Percentiles rank a stretch among this genome's conserved stretches.
phyloP scores from a whole-genome alignment of 30 jellyfish, hydroid and myxozoan species.

The Hydra vulgaris region DNA sequence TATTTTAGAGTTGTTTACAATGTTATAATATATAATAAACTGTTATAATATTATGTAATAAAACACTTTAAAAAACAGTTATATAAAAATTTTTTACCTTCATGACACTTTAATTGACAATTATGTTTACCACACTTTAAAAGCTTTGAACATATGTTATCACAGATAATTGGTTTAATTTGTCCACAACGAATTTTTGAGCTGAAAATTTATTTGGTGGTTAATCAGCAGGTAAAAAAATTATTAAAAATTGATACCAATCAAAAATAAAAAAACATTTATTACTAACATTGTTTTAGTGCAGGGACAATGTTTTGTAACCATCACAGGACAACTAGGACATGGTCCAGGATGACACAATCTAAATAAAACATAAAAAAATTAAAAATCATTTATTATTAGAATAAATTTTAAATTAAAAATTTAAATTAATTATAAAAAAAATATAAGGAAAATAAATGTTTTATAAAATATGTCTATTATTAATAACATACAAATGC shows the following conservation, averaged over 20 bases:
- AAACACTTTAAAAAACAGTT: neutral
- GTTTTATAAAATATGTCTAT: neutral
- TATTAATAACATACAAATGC: too few species aligned
- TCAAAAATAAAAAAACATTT: too few species aligned
- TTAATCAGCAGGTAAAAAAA: too few species aligned
- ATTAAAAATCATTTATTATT: neutral
- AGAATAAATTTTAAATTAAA: too few species aligned
- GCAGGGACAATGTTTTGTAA: slow-evolving; percentile 70
- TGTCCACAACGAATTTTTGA: slow-evolving; percentile 85
- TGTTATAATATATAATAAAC: too few species aligned
- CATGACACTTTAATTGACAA: slow-evolving; percentile 66
- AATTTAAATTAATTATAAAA: too few species aligned
- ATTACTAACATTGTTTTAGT: slow-evolving; percentile 70
- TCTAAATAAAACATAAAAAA: slow-evolving; percentile 29
- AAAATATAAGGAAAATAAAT: too few species aligned
- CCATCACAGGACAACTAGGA: slow-evolving; percentile 96
- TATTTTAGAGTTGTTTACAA: too few species aligned
- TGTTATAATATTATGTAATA: neutral
- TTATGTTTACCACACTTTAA: slow-evolving; percentile 63
- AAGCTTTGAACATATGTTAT: slow-evolving; percentile 38
- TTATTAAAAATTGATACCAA: too few species aligned
- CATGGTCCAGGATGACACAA: slow-evolving; percentile 99
- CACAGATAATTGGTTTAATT: slow-evolving; percentile 35
- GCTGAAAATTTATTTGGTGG: too few species aligned
- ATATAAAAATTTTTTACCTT: slow-evolving; percentile 52